Evolutionary conservation across 1,140 invertebrate species (phyloP), one percentile per base, ranked within the genome.

Genomic region (Apocrypta bakeri): DNA sequence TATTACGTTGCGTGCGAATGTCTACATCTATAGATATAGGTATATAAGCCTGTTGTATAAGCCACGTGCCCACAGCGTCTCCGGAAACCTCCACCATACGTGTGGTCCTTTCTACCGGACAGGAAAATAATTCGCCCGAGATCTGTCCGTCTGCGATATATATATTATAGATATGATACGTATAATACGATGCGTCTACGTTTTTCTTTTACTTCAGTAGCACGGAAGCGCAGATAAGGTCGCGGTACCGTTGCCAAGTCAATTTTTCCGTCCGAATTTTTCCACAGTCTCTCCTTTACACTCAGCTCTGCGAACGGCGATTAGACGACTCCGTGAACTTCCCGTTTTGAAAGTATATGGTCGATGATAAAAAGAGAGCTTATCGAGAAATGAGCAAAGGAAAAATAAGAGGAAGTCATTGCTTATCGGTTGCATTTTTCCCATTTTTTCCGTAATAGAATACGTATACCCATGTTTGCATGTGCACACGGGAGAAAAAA

Each of bases 31-130:
- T 42, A 9, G n/a, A n/a, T n/a, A n/a, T n/a, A n/a, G n/a, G n/a
- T n/a, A n/a, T n/a, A n/a, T n/a, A n/a, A n/a, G n/a, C n/a, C n/a
- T n/a, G n/a, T n/a, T 9, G 21, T 2, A 21, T 8, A 1, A 12
- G 87, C 86, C 87, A 90, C 89, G 88, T 89, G 89, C 89, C 87
- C 87, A 81, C 68, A 81, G 83, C 76, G 82, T 82, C 85, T 69
- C 89, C 89, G 89, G 89, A 90, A 90, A 87, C 85, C 84, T 84
- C 88, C 89, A 87, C n/a, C n/a, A n/a, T n/a, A 89, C 89, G 79
- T 81, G 48, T 72, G 78, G 48, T 80, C 78, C 63, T 48, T n/a
- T 2, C 2, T n/a, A 7, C 48, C 4, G 1, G 25, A 11, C 24
- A 14, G 64, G n/a, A 69, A 56, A 69, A 64, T 76, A 48, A 40